phyloP scores from a whole-genome alignment of 2,113 vertebrate genomes.

The Parus major region DNA sequence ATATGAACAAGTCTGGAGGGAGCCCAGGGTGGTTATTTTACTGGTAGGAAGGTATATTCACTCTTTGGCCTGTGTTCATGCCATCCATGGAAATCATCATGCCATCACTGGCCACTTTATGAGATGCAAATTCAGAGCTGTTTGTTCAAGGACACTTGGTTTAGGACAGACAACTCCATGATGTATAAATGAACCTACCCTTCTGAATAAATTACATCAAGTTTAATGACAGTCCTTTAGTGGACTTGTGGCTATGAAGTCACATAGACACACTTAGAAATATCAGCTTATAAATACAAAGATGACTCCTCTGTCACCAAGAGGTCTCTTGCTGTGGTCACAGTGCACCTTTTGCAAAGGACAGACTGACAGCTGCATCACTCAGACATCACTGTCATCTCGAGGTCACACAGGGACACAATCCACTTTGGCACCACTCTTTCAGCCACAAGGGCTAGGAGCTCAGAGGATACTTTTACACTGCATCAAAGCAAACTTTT shows the following conservation, averaged over 20 bases:
- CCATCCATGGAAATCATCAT: neutral
- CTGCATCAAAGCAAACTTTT: neutral
- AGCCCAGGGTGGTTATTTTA: neutral
- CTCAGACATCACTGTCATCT: neutral
- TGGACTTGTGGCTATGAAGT: neutral
- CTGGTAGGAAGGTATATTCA: neutral
- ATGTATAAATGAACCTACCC: neutral
- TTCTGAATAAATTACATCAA: neutral
- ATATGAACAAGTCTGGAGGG: neutral
- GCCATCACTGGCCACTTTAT: neutral
- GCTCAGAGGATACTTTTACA: neutral
- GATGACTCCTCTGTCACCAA: neutral
- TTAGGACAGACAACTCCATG: neutral
- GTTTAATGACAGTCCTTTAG: neutral
- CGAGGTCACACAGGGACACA: neutral
- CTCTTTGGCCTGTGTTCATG: neutral
- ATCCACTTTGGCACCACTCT: neutral
- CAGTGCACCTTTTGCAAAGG: neutral
- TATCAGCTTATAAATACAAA: neutral
- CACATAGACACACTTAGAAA: neutral
- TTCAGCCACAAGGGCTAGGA: neutral
- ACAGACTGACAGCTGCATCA: neutral
- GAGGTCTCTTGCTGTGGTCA: neutral
- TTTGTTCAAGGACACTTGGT: conserved; percentile 18
- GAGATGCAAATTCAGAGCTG: neutral